Evolutionary conservation across 2,797 vertebrate species (phyloP).

Genomic region (Orestias chungarensis): DNA sequence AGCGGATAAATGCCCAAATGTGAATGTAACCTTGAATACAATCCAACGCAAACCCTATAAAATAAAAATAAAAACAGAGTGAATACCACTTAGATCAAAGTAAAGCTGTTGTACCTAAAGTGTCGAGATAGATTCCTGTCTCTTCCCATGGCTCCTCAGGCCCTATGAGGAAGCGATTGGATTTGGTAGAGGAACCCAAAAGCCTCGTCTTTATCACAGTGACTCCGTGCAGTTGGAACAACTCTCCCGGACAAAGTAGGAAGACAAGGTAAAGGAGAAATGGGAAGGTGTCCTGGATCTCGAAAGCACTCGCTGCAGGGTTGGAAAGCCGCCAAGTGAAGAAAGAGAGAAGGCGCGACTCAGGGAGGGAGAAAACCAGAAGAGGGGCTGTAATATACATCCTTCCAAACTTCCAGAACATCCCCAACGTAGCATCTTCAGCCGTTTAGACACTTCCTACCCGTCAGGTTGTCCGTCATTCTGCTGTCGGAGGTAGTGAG

Average conservation of each 20-base stretch:
- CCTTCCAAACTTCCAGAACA: constrained; percentile 57
- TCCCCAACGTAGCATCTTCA: constrained; percentile 52
- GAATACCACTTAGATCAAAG: constrained; percentile 42
- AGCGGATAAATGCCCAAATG: too few relatives aligned
- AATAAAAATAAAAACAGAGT: constrained; percentile 27
- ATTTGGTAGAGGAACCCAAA: constrained; percentile 55
- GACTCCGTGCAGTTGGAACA: constrained; percentile 62
- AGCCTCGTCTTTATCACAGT: constrained; percentile 37
- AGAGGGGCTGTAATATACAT: constrained; percentile 42
- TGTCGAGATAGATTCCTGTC: constrained; percentile 91
- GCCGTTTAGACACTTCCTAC: constrained; percentile 45
- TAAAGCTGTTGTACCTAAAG: constrained; percentile 87
- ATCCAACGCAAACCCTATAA: constrained; percentile 45
- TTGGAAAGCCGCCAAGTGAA: constrained; percentile 57
- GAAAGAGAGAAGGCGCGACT: constrained; percentile 33
- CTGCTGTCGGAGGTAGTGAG: constrained; percentile 37
- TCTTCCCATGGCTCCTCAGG: constrained; percentile 84
- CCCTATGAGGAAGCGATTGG: constrained; percentile 61
- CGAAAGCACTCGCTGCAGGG: constrained; percentile 49
- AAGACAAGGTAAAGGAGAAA: constrained; percentile 30
- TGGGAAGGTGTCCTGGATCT: constrained; percentile 49
- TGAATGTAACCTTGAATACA: too few relatives aligned
- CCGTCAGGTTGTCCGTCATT: constrained; percentile 50
- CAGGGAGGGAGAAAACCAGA: constrained; percentile 49
- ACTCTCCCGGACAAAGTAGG: constrained; percentile 40